A percentile compares a stretch with the other conserved stretches of the same genome.
phyloP scores from a whole-genome alignment of 2,797 vertebrate species.

The Helicolenus hilgendorfi region DNA sequence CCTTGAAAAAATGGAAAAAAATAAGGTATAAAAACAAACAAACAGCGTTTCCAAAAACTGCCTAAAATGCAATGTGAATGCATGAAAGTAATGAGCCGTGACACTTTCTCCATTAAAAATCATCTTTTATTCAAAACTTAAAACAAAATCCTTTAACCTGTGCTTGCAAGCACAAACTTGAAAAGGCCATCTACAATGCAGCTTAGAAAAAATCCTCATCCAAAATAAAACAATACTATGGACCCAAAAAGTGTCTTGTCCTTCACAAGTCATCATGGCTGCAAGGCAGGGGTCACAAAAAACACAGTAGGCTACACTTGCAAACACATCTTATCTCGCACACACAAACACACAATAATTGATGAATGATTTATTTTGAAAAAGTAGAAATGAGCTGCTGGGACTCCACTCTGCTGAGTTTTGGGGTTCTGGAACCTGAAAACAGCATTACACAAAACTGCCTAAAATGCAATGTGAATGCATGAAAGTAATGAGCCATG shows the following conservation, averaged over 20 bases:
- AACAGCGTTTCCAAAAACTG: slow-evolving; percentile 8
- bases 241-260: slow-evolving; percentile 27
- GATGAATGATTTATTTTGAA: slow-evolving; percentile 70
- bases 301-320: neutral
- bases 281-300: slow-evolving; percentile 57
- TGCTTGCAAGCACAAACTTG: slow-evolving; percentile 16
- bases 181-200: neutral
- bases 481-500: slow-evolving; percentile 51
- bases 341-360: neutral
- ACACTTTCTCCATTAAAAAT: slow-evolving; percentile 12
- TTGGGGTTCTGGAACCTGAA: slow-evolving; percentile 25
- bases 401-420: slow-evolving; percentile 24
- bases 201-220: neutral
- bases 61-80: slow-evolving; percentile 28
- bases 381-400: slow-evolving; percentile 17
- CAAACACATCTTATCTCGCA: too few relatives aligned
- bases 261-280: slow-evolving; percentile 63
- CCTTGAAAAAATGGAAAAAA: too few relatives aligned
- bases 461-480: slow-evolving; percentile 28
- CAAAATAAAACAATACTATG: slow-evolving; percentile 5
- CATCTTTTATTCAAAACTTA: slow-evolving; percentile 69
- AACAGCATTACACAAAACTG: slow-evolving; percentile 28
- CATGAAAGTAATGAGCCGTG: slow-evolving; percentile 50
- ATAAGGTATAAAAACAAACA: too few relatives aligned
- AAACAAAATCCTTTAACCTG: slow-evolving; percentile 17